Conservation (phyloP, 2,797 vertebrate genomes). For the Coccyzus lansbergi region DNA sequence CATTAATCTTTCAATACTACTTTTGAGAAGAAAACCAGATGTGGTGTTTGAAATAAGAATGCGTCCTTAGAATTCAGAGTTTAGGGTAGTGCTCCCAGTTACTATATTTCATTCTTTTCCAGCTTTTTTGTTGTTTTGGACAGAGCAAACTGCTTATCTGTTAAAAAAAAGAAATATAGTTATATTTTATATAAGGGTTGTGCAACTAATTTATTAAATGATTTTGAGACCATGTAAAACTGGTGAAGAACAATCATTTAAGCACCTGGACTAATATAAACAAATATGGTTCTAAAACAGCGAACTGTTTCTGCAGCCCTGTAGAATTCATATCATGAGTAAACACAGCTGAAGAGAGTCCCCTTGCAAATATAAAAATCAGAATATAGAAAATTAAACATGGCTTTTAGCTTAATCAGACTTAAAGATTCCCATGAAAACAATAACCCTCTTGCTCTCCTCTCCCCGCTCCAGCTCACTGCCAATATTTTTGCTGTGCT, state of each 20-base stretch:
- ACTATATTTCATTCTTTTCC: background rate
- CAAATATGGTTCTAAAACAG: background rate
- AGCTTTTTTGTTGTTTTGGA: background rate
- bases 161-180: background rate
- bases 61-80: background rate
- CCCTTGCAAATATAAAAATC: background rate
- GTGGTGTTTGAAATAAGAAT: background rate
- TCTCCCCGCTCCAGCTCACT: fast-evolving
- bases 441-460: background rate
- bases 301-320: background rate
- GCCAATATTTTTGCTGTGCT: background rate
- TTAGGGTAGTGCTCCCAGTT: background rate
- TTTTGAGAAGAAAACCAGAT: background rate
- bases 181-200: background rate
- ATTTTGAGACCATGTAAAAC: background rate
- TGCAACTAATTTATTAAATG: background rate
- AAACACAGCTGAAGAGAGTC: background rate
- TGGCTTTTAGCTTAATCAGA: background rate
- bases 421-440: background rate
- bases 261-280: background rate
- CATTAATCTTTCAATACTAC: background rate
- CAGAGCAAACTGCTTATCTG: background rate
- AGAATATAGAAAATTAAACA: background rate
- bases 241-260: background rate
- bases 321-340: background rate